Evolutionary conservation across 2,113 vertebrate species (phyloP).

Genomic region (Brachypteracias leptosomus): DNA sequence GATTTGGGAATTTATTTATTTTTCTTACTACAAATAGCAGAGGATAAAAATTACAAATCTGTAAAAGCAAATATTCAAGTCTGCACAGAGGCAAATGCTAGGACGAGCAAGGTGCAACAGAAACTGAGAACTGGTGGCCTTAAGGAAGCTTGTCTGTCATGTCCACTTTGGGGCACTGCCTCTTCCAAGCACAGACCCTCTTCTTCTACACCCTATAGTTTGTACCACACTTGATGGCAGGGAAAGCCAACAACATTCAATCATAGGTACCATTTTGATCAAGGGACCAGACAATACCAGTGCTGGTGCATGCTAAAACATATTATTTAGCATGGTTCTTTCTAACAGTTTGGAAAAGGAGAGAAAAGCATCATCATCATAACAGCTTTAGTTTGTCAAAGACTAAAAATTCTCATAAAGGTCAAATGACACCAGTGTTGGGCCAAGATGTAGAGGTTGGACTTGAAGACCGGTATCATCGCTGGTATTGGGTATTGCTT

Average conservation of each 20-base stretch:
- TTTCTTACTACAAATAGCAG: not conserved
- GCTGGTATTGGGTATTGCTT: not conserved
- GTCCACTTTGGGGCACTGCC: not conserved
- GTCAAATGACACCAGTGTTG: not conserved
- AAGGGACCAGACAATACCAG: not conserved
- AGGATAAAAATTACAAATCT: not conserved
- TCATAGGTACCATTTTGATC: not conserved
- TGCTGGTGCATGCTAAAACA: not conserved
- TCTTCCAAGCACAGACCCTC: not conserved
- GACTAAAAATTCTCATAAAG: not conserved
- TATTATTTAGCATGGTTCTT: not conserved
- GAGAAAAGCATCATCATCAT: not conserved
- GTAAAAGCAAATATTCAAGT: not conserved
- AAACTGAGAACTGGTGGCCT: not conserved
- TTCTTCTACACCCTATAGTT: not conserved
- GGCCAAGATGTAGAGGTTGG: not conserved
- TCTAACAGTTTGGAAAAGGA: not conserved
- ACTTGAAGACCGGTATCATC: not conserved
- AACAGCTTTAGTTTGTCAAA: not conserved
- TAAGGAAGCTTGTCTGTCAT: not conserved
- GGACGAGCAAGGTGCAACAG: not conserved
- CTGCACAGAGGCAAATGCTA: not conserved
- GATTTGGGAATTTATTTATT: constrained; percentile 11
- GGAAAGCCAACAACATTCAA: not conserved
- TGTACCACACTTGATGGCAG: not conserved